These are phyloP conservation scores for Acanthochromis polyacanthus DNA, from an alignment of 2,113 vertebrate species.

Conservation along the genomic window DNA sequence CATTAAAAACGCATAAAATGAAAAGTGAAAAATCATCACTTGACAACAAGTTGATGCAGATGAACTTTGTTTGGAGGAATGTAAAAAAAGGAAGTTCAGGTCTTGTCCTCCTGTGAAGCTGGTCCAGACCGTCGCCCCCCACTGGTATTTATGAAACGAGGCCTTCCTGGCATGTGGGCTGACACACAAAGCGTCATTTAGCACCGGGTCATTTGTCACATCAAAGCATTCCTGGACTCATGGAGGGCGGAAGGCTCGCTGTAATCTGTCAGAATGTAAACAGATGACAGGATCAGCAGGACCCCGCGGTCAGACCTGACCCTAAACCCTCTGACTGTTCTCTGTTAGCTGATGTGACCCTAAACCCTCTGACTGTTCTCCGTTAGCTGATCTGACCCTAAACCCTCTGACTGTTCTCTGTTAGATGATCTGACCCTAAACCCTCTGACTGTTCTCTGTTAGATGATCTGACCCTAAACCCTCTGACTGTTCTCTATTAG, in stretches of 20 bases:
- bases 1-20: not conserved
- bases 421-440: slow-evolving; percentile 61
- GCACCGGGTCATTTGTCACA: slow-evolving; percentile 74
- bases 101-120: slow-evolving; percentile 27
- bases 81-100: not conserved
- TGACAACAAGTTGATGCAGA: not conserved
- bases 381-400: slow-evolving; percentile 58
- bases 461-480: slow-evolving; percentile 59
- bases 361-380: slow-evolving; percentile 31
- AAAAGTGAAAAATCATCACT: not conserved
- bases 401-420: slow-evolving; percentile 34
- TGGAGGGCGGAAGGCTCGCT: slow-evolving; percentile 64
- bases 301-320: slow-evolving; percentile 65
- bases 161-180: slow-evolving; percentile 56
- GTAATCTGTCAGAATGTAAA: slow-evolving; percentile 74
- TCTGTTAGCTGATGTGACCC: too few relatives aligned
- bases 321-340: slow-evolving; percentile 37
- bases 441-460: slow-evolving; percentile 10
- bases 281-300: slow-evolving; percentile 53
- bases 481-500: too few relatives aligned
- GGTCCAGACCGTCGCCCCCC: slow-evolving; percentile 27
- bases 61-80: slow-evolving; percentile 8
- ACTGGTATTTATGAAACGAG: slow-evolving; percentile 57
- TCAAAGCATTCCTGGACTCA: slow-evolving; percentile 80
- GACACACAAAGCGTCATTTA: slow-evolving; percentile 72